Conservation (phyloP, 2,797 vertebrate species). For the Macropodus opercularis region DNA sequence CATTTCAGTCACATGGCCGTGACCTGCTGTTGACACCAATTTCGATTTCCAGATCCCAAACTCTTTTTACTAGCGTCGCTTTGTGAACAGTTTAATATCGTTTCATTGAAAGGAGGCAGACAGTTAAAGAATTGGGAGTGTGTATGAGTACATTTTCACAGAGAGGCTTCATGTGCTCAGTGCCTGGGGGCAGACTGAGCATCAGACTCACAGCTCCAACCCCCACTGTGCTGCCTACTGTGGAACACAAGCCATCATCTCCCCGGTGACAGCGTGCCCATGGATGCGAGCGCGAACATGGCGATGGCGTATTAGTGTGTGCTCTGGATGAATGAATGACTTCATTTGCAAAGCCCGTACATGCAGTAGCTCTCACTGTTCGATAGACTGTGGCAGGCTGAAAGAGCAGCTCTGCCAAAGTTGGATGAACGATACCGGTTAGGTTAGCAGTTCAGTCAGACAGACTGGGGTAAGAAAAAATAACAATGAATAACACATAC, state of each 20-base stretch:
- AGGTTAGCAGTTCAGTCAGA: too few relatives aligned
- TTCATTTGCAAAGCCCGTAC: slow-evolving; percentile 3
- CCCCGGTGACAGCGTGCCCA: slow-evolving; percentile 24
- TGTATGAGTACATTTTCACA: slow-evolving; percentile 21
- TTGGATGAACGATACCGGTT: too few relatives aligned
- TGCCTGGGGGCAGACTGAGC: slow-evolving; percentile 24
- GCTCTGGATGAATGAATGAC: slow-evolving; percentile 12
- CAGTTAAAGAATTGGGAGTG: slow-evolving; percentile 1
- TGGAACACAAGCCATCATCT: slow-evolving; percentile 41
- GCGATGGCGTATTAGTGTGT: slow-evolving; percentile 3
- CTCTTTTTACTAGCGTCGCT: background rate
- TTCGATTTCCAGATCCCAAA: background rate
- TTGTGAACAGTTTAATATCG: too few relatives aligned
- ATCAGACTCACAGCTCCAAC: slow-evolving; percentile 30
- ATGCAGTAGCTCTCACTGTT: too few relatives aligned
- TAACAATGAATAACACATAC: too few relatives aligned
- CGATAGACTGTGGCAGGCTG: too few relatives aligned
- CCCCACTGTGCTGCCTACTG: slow-evolving; percentile 32
- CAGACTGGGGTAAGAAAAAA: too few relatives aligned
- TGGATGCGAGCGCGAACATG: slow-evolving; percentile 19
- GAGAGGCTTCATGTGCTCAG: slow-evolving; percentile 29
- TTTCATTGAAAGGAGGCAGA: slow-evolving; percentile 4
- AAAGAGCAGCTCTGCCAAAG: too few relatives aligned
- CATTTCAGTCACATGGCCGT: too few relatives aligned
- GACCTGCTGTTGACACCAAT: slow-evolving; percentile 11